A percentile compares a stretch with the other conserved stretches of the same genome.
phyloP scores from a whole-genome alignment of 2,797 vertebrate genomes.

The Chromis chromis region DNA sequence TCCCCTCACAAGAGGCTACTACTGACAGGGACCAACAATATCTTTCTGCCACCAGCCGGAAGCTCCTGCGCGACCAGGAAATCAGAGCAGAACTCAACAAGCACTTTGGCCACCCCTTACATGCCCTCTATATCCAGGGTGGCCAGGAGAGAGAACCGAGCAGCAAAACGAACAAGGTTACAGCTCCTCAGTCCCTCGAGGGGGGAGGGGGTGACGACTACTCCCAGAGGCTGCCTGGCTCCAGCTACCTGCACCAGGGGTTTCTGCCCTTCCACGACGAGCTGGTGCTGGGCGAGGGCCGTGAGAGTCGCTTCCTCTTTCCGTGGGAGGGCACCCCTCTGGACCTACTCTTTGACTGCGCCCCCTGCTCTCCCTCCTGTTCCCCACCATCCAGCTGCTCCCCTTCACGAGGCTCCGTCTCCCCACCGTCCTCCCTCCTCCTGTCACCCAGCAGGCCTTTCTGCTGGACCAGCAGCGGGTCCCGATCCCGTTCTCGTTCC shows the following conservation, averaged over 20 bases:
- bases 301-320: conserved; percentile 89
- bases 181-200: conserved; percentile 82
- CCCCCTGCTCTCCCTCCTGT: conserved; percentile 92
- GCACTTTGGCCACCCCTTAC: conserved; percentile 95
- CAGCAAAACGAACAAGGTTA: conserved; percentile 77
- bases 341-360: conserved; percentile 93
- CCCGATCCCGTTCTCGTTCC: conserved; percentile 89
- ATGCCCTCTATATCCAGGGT: conserved; percentile 90
- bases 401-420: conserved; percentile 93
- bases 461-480: conserved; percentile 78
- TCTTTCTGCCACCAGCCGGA: conserved; percentile 84
- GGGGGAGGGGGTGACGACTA: conserved; percentile 85
- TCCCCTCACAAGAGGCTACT: conserved; percentile 50
- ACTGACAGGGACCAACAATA: conserved; percentile 63
- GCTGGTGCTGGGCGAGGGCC: conserved; percentile 83
- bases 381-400: conserved; percentile 95
- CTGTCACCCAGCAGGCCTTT: conserved; percentile 80
- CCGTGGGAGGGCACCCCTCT: conserved; percentile 94
- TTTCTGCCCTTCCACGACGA: conserved; percentile 93
- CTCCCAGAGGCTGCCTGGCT: conserved; percentile 68
- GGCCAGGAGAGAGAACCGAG: conserved; percentile 64
- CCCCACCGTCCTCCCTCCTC: conserved; percentile 92
- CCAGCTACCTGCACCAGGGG: conserved; percentile 87
- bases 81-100: conserved; percentile 98
- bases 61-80: conserved; percentile 95